These are phyloP conservation scores for Phengaris arion DNA, from an alignment of 2,888 invertebrate species.

Conservation along the genomic window DNA sequence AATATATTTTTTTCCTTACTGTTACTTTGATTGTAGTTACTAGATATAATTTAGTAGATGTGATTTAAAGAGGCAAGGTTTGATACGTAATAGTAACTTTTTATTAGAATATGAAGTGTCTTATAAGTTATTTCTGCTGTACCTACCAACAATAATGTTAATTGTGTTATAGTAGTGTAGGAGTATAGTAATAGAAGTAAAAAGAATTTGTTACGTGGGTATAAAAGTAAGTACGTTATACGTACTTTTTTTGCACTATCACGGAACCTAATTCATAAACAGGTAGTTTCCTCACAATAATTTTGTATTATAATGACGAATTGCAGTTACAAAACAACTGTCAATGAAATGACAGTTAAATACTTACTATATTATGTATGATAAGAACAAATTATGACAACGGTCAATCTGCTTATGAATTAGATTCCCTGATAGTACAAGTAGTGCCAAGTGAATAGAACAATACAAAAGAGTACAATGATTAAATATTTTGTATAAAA, in stretches of 20 bases:
- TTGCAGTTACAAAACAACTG: too few species aligned
- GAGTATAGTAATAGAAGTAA: neutral
- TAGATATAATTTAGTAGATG: slow-evolving; percentile 1
- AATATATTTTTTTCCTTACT: slow-evolving; percentile 12
- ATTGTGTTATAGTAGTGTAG: neutral
- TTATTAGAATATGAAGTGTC: neutral
- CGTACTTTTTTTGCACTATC: neutral
- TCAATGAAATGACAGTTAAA: too few species aligned
- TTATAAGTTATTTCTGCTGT: neutral
- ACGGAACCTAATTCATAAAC: too few species aligned
- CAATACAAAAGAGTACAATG: neutral
- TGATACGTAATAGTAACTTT: neutral
- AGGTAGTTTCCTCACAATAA: too few species aligned
- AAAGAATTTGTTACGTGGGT: neutral
- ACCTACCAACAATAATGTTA: neutral
- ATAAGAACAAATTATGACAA: too few species aligned
- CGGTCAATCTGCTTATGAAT: too few species aligned
- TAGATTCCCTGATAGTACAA: too few species aligned
- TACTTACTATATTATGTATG: too few species aligned
- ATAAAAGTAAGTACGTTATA: slow-evolving; percentile 16
- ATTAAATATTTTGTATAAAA: neutral
- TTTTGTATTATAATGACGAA: too few species aligned
- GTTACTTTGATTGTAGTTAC: neutral
- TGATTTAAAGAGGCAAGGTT: neutral
- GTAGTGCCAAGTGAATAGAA: neutral